A percentile compares a stretch with the other conserved stretches of the same genome.
These are phyloP conservation scores for Pelagia noctiluca DNA, from an alignment of 30 jellyfish, hydroid and myxozoan genomes.

Conservation along the genomic window DNA sequence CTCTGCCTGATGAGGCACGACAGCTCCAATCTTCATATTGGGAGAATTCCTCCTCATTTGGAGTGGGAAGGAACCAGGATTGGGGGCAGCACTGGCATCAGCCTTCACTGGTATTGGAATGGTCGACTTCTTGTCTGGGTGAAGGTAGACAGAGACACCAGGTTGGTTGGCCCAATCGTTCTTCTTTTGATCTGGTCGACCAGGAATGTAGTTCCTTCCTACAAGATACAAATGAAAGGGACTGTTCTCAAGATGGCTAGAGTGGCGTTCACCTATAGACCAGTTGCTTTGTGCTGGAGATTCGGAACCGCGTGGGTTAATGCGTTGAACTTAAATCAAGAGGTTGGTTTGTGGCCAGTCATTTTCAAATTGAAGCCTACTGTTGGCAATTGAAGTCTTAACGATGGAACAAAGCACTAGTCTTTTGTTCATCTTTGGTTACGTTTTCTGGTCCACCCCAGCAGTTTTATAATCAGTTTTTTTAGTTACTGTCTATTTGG, in stretches of 20 bases:
- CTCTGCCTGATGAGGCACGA: conserved; percentile 91
- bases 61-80: conserved; percentile 80
- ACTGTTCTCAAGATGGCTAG: not conserved
- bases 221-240: not conserved
- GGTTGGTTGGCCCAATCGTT: conserved; percentile 74
- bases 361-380: too few species aligned
- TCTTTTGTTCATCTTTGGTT: too few species aligned
- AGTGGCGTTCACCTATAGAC: too few species aligned
- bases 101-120: conserved; percentile 77
- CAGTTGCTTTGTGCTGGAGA: conserved; percentile 1
- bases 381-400: too few species aligned
- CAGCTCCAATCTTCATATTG: conserved; percentile 76
- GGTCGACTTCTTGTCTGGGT: conserved; percentile 72
- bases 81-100: conserved; percentile 28
- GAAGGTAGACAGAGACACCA: conserved; percentile 57
- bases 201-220: conserved; percentile 69
- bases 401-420: too few species aligned
- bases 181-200: conserved; percentile 59
- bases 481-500: too few species aligned
- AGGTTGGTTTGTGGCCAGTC: too few species aligned
- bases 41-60: conserved; percentile 92
- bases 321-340: too few species aligned
- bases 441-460: too few species aligned
- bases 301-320: not conserved
- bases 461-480: too few species aligned